A percentile compares a stretch with the other conserved stretches of the same genome.
These are phyloP conservation scores for Phrynocephalus vlangalii DNA, from an alignment of 2,797 vertebrate genomes.

Conservation along the genomic window DNA sequence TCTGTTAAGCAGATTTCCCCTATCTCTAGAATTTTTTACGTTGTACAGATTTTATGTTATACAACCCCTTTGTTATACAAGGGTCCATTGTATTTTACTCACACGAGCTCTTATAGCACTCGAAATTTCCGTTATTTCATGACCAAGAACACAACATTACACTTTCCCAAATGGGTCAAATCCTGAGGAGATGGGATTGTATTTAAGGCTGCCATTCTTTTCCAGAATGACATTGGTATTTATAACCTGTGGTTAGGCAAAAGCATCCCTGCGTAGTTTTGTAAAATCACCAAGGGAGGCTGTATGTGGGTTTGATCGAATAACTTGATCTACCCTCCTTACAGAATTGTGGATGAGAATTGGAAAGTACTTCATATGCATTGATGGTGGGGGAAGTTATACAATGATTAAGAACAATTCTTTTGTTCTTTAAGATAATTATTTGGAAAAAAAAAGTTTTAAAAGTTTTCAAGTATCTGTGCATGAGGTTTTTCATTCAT, in stretches of 20 bases:
- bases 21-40: no score
- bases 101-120: no score
- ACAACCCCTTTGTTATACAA: no score
- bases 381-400: neutral
- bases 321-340: neutral
- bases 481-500: constrained; percentile 30
- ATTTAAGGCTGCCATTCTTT: neutral
- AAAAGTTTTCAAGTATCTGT: constrained; percentile 32
- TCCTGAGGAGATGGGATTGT: neutral
- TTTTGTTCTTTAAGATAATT: constrained; percentile 15
- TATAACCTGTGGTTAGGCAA: neutral
- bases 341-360: neutral
- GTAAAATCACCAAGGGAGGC: neutral
- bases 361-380: constrained; percentile 21
- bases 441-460: neutral
- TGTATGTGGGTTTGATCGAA: neutral
- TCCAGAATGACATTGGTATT: neutral
- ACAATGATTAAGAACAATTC: constrained; percentile 1
- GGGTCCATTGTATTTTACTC: no score
- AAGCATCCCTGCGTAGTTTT: neutral
- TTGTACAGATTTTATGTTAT: no score
- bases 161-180: neutral
- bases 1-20: no score
- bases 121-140: neutral
- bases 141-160: neutral